Evolutionary conservation across 2,888 invertebrate genomes (phyloP).

Genomic region (Schizotus pectinicornis): DNA sequence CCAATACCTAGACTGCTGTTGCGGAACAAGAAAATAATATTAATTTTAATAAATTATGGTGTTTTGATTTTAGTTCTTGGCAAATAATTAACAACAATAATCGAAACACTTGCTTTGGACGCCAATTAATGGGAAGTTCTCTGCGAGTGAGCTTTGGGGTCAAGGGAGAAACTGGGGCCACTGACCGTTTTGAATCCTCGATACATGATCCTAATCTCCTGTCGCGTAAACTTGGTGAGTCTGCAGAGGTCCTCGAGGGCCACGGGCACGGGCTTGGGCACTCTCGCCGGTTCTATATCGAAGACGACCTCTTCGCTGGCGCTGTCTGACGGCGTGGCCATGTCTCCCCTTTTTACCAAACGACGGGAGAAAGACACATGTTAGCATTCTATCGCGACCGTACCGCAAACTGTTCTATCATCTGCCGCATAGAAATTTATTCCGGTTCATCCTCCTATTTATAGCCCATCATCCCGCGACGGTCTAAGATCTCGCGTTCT

Average conservation of each 20-base stretch:
- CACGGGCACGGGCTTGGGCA: slow-evolving; percentile 83
- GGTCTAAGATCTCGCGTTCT: slow-evolving; percentile 23
- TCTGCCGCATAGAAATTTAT: slow-evolving; percentile 39
- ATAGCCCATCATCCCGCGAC: slow-evolving; percentile 28
- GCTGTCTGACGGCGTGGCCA: slow-evolving; percentile 88
- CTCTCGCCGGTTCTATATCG: slow-evolving; percentile 80
- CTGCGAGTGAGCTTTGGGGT: neutral
- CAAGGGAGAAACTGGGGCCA: slow-evolving; percentile 26
- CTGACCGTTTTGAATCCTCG: slow-evolving; percentile 94
- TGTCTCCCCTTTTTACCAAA: slow-evolving; percentile 48
- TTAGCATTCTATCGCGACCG: slow-evolving; percentile 30
- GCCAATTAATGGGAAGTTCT: too few relatives aligned
- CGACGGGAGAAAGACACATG: slow-evolving; percentile 27
- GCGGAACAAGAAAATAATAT: too few relatives aligned
- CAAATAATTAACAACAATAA: too few relatives aligned
- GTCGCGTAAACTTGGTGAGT: slow-evolving; percentile 93
- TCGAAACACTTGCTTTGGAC: too few relatives aligned
- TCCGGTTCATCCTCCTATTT: slow-evolving; percentile 42
- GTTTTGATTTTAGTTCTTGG: too few relatives aligned
- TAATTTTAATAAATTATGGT: too few relatives aligned
- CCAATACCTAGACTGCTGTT: too few relatives aligned
- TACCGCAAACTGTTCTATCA: slow-evolving; percentile 39
- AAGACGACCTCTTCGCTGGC: slow-evolving; percentile 87
- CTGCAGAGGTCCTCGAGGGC: slow-evolving; percentile 89
- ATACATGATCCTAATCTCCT: slow-evolving; percentile 97